Conservation (phyloP, 2,797 vertebrate species). For the Otus scops region DNA sequence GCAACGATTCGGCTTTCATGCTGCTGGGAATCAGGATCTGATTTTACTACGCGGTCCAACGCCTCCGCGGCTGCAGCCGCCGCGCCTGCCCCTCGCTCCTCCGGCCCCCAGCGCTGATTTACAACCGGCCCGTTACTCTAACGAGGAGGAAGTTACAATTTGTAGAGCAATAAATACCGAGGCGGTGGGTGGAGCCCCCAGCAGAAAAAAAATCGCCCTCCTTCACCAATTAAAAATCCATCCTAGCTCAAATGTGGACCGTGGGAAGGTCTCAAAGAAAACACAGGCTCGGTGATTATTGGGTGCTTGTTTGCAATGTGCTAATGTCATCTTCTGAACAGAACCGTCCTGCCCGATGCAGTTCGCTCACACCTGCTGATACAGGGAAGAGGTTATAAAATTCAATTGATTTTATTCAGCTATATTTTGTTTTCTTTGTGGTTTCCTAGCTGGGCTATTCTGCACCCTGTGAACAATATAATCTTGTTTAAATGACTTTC, state of each 20-base stretch:
- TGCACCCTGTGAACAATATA: constrained; percentile 1
- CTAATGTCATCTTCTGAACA: neutral
- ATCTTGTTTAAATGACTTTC: constrained; percentile 51
- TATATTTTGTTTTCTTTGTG: constrained; percentile 2
- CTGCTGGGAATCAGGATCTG: neutral
- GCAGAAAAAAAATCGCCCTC: neutral
- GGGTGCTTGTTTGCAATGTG: constrained; percentile 32
- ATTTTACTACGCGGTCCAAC: neutral
- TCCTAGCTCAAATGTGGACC: constrained; percentile 20
- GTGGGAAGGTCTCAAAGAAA: constrained; percentile 53
- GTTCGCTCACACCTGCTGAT: neutral
- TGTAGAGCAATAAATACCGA: constrained; percentile 81
- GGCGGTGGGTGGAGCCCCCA: constrained; percentile 33
- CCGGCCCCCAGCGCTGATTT: constrained; percentile 13
- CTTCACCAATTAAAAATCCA: constrained; percentile 67
- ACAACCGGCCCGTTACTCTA: neutral
- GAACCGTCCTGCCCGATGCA: neutral
- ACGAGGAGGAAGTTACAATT: constrained; percentile 66
- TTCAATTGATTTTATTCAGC: neutral
- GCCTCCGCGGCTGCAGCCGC: neutral
- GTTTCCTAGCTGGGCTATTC: neutral
- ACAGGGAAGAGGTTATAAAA: neutral
- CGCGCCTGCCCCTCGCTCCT: neutral
- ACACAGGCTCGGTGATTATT: neutral
- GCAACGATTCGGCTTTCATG: neutral